Percentiles rank a stretch among this genome's conserved stretches.
Evolutionary conservation across 2,888 invertebrate genomes (phyloP).

Genomic region (Lepidonotus clava): DNA sequence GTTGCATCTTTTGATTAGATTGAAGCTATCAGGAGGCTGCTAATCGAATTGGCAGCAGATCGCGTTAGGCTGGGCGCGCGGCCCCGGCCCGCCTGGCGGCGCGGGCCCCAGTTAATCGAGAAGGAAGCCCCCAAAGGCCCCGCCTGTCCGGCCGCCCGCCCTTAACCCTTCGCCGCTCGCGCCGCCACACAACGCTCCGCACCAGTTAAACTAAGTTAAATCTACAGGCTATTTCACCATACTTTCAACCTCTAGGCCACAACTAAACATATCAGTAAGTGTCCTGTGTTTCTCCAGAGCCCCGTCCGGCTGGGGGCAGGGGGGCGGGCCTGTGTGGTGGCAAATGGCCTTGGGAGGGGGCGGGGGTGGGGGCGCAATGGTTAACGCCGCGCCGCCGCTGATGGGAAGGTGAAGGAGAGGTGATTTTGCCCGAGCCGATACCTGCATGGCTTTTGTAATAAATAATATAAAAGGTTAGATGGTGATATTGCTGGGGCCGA

Average conservation of each 20-base stretch:
- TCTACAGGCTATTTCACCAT: no score
- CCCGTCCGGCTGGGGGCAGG: background rate
- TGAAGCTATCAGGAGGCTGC: background rate
- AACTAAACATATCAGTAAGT: no score
- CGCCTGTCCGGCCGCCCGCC: background rate
- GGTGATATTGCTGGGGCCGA: constrained; percentile 15
- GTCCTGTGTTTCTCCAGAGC: background rate
- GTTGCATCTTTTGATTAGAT: constrained; percentile 52
- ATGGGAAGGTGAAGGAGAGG: constrained; percentile 1
- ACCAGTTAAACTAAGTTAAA: background rate
- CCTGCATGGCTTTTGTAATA: constrained; percentile 46
- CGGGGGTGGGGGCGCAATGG: background rate
- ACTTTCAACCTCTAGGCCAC: no score
- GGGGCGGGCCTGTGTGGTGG: background rate
- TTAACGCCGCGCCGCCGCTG: constrained; percentile 28
- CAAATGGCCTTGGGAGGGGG: no score
- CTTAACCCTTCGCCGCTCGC: constrained; percentile 12
- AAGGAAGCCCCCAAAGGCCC: background rate
- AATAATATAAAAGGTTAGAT: constrained; percentile 48
- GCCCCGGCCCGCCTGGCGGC: background rate
- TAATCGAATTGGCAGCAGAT: constrained; percentile 31
- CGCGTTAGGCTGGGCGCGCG: background rate
- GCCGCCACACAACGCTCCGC: background rate
- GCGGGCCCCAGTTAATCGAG: constrained; percentile 15
- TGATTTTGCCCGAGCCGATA: constrained; percentile 4